phyloP scores from a whole-genome alignment of 2,113 vertebrate species.

The Hemibagrus wyckioides region DNA sequence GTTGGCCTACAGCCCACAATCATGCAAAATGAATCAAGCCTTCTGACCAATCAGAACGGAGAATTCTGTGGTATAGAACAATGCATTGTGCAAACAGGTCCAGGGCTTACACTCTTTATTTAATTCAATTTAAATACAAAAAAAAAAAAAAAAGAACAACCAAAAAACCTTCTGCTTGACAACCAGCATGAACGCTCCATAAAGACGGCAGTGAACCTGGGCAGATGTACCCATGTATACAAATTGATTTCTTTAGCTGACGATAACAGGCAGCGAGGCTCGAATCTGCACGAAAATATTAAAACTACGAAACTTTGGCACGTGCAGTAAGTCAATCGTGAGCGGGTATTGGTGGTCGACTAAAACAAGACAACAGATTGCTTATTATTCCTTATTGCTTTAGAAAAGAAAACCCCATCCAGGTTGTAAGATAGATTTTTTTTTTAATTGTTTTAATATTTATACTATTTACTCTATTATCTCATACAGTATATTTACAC shows the following conservation, averaged over 20 bases:
- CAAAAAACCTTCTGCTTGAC: constrained; percentile 1
- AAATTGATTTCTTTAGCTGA: not conserved
- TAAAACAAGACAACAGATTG: not conserved
- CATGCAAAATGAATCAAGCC: not conserved
- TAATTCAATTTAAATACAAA: constrained; percentile 30
- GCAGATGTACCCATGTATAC: not conserved
- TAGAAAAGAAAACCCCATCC: not conserved
- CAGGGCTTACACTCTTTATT: constrained; percentile 17
- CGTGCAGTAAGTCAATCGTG: not conserved
- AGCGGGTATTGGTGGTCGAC: not conserved
- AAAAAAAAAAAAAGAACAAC: not conserved
- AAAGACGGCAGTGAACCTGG: not conserved
- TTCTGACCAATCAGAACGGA: not conserved
- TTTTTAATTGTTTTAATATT: constrained; percentile 12
- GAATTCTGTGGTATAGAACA: not conserved
- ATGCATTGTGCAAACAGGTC: too few species aligned
- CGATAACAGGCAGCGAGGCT: not conserved
- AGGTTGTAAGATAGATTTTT: not conserved
- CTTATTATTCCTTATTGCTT: not conserved
- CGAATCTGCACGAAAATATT: not conserved
- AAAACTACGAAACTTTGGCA: not conserved
- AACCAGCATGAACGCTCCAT: not conserved
- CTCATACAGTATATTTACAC: constrained; percentile 36
- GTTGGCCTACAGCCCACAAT: not conserved
- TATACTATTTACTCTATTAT: constrained; percentile 31